A percentile compares a stretch with the other conserved stretches of the same genome.
Conservation (phyloP, 1,140 invertebrate genomes). For the Lasaia peninsularis region DNA sequence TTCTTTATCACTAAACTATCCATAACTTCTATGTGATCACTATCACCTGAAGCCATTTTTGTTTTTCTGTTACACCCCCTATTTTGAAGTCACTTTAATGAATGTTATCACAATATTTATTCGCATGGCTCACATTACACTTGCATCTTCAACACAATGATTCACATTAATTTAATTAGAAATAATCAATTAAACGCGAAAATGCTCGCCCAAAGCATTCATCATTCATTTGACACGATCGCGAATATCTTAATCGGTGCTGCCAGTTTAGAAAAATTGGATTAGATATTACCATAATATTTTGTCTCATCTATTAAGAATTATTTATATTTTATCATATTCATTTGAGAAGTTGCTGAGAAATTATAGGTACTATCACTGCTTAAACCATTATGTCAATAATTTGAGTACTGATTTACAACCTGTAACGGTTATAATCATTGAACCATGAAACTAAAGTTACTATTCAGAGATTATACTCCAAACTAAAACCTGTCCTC, state of each 20-base stretch:
- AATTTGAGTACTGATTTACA: too few species aligned
- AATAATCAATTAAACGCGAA: conserved; percentile 73
- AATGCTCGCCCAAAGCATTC: conserved; percentile 42
- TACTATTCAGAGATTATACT: too few species aligned
- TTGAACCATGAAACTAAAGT: too few species aligned
- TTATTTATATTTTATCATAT: too few species aligned
- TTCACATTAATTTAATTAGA: conserved; percentile 74
- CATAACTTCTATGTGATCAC: conserved; percentile 74
- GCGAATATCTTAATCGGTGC: background rate
- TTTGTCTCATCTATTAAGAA: too few species aligned
- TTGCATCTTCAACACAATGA: conserved; percentile 60
- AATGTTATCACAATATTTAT: conserved; percentile 58
- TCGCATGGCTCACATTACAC: conserved; percentile 69
- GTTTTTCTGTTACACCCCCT: conserved; percentile 66
- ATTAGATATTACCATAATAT: too few species aligned
- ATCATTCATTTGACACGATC: conserved; percentile 15
- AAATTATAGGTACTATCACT: too few species aligned
- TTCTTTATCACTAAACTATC: conserved; percentile 58
- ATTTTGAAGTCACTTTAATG: conserved; percentile 57
- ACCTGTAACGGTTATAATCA: too few species aligned
- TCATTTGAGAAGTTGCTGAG: too few species aligned
- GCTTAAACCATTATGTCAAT: too few species aligned
- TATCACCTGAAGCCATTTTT: conserved; percentile 84
- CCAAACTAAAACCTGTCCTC: too few species aligned
- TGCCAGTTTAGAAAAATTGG: background rate